phyloP scores from a whole-genome alignment of 1,140 invertebrate genomes.

The Lethocerus indicus region DNA sequence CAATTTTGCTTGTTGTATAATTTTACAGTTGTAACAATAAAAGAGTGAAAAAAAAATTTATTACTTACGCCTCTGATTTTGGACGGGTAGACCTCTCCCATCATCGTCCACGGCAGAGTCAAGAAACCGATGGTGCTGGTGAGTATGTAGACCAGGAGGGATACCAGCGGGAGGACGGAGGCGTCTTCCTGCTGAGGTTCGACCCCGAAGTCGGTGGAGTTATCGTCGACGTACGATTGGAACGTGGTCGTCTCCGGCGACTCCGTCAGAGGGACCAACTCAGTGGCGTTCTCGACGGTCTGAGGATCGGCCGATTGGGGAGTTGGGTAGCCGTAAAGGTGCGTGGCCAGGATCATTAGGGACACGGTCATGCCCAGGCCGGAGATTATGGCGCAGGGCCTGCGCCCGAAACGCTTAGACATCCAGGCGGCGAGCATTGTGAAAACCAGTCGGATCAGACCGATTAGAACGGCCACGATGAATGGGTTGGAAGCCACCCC shows the following conservation, averaged over 20 bases:
- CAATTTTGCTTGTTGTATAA: too few species aligned
- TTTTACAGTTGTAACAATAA: too few species aligned
- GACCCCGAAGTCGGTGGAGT: not conserved
- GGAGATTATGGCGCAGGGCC: conserved; percentile 36
- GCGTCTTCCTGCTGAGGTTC: too few species aligned
- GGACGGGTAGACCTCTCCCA: conserved; percentile 53
- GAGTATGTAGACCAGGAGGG: conserved; percentile 38
- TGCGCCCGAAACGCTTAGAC: conserved; percentile 34
- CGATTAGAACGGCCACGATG: conserved; percentile 35
- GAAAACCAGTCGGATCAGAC: conserved; percentile 31
- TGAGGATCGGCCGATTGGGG: not conserved
- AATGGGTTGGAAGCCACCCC: conserved; percentile 36
- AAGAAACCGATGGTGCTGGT: conserved; percentile 41
- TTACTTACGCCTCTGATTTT: conserved; percentile 35
- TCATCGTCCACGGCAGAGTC: conserved; percentile 52
- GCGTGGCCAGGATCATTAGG: conserved; percentile 33
- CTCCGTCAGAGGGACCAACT: not conserved
- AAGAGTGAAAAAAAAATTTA: too few species aligned
- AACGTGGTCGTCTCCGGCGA: not conserved
- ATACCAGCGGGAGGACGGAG: conserved; percentile 28
- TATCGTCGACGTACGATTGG: not conserved
- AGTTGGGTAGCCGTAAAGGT: conserved; percentile 23
- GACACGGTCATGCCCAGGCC: conserved; percentile 38
- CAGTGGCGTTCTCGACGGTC: not conserved
- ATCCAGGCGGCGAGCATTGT: conserved; percentile 32